Base-by-base conservation (phyloP, 2,113 vertebrate genomes). In the Pithys albifrons region DNA sequence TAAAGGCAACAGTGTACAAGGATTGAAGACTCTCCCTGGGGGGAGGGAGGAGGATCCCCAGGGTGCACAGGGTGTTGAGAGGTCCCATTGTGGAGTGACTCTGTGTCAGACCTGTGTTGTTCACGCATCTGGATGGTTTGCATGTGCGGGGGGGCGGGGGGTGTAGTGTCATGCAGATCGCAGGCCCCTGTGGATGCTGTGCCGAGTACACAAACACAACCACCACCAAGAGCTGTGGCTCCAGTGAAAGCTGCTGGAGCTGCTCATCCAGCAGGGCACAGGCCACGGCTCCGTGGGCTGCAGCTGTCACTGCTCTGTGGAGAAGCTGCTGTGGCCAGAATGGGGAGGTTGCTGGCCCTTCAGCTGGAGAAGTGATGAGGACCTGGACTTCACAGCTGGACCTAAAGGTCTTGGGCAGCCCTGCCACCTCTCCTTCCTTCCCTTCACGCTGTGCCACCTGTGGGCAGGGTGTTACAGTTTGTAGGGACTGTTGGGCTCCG, bases 1-100 rank as follows among this genome's bases (percentile, higher is more conserved):
- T 90, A 6, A 93, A 91, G 86, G 89, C 93, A 85, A 80, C 78
- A 39, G 78, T n/a, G 75, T 88, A 35, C 43, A 78, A 95, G 93
- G 75, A 89, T 90, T 77, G 90, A 88, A 71, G 73, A 72, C 39
- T 90, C 71, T 84, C 82, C 37, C 8, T 51, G 57, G 49, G 13
- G 65, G 79, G 33, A 57, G 52, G 59, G 58, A 66, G 71, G 64
- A 91, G 43, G 59, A 55, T 66, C 64, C 59, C 91, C 83, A 46
- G 64, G 78, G 54, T 27, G 49, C 28, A 24, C 87, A 83, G 74
- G 91, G 69, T 87, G 58, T 64, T 73, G 88, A 80, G 91, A 83
- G 51, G 59, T 79, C 66, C 74, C 67, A 1, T 15, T 57, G 49
- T 33, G 62, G 88, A 91, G 71, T 54, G 67, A 82, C 88, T 89